Evolutionary conservation across 1,140 invertebrate genomes (phyloP).

Genomic region (Ostrea denselamellosa): DNA sequence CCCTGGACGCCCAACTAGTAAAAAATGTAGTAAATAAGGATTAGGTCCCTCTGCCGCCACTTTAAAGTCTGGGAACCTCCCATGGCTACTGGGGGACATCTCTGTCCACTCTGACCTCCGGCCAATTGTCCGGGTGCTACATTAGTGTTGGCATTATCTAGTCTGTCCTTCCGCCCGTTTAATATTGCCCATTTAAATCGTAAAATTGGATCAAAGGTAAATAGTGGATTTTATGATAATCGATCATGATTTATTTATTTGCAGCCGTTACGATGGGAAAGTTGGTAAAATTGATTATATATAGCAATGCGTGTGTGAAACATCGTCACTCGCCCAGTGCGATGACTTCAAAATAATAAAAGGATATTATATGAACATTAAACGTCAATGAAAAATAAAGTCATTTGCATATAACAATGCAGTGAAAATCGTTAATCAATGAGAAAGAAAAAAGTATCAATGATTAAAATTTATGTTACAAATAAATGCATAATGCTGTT

Average conservation of each 20-base stretch:
- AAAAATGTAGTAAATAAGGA: conserved; percentile 30
- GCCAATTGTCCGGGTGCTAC: background rate
- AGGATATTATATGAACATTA: background rate
- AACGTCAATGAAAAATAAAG: background rate
- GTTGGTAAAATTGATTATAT: conserved; percentile 22
- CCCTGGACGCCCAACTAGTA: conserved; percentile 7
- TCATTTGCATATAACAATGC: background rate
- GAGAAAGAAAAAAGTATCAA: background rate
- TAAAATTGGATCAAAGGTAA: conserved; percentile 28
- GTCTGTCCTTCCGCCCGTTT: background rate
- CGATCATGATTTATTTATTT: conserved; percentile 33
- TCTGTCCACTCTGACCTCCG: background rate
- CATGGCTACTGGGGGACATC: background rate
- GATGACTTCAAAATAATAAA: conserved; percentile 17
- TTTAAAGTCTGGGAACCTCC: conserved; percentile 5
- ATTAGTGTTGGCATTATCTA: background rate
- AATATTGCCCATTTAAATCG: conserved; percentile 35
- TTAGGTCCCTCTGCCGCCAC: conserved; percentile 12
- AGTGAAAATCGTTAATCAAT: background rate
- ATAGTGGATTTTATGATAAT: conserved; percentile 23
- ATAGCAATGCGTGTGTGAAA: conserved; percentile 10
- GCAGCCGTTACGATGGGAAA: background rate
- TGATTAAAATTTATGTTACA: background rate
- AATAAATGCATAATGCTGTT: no score
- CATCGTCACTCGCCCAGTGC: background rate